phyloP scores from a whole-genome alignment of 2,113 vertebrate genomes.

The Cygnus buccinator region DNA sequence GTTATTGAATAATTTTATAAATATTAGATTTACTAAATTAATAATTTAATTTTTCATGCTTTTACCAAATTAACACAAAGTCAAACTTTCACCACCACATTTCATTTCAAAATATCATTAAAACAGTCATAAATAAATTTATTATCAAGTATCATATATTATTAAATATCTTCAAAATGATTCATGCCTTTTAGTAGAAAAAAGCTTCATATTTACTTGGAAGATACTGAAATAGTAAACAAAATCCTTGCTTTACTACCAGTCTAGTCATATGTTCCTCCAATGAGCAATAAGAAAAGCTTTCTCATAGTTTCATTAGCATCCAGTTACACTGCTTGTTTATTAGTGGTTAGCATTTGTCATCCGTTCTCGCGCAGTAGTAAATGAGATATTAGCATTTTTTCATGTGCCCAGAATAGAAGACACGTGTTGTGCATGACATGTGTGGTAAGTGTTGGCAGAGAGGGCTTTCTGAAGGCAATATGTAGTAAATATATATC shows the following conservation, averaged over 20 bases:
- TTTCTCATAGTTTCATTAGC: neutral
- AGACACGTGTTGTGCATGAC: neutral
- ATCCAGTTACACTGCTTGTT: neutral
- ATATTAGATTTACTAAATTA: neutral
- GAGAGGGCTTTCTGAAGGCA: neutral
- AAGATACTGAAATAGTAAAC: neutral
- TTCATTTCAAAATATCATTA: neutral
- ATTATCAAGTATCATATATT: neutral
- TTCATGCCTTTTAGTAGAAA: neutral
- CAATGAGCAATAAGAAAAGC: neutral
- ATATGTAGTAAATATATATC: neutral
- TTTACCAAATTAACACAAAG: neutral
- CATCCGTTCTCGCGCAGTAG: neutral
- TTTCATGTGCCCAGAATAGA: constrained; percentile 9
- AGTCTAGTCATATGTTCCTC: neutral
- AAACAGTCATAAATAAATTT: neutral
- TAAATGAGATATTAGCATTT: neutral
- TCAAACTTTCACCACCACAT: neutral
- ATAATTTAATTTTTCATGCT: neutral
- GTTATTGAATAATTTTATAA: neutral
- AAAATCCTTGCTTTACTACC: neutral
- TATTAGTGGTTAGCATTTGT: neutral
- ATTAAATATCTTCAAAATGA: neutral
- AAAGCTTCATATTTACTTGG: neutral
- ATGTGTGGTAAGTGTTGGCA: neutral